phyloP scores from a whole-genome alignment of 2,797 vertebrate species.

The Siniperca scherzeri region DNA sequence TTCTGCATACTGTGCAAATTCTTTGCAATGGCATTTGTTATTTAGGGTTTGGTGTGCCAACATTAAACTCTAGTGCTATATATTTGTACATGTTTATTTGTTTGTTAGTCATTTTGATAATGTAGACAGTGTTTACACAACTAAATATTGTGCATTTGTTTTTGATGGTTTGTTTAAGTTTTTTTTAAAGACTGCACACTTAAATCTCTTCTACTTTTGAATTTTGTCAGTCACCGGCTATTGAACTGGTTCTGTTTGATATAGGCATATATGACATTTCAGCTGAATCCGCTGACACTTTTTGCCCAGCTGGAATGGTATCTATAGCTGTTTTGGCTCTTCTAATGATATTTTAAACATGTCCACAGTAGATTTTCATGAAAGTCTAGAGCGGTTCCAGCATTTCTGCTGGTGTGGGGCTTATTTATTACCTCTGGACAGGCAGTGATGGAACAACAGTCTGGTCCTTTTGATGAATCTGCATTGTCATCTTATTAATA shows the following conservation, averaged over 20 bases:
- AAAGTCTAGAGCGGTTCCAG: slow-evolving; percentile 51
- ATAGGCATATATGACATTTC: too few relatives aligned
- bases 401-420: slow-evolving; percentile 51
- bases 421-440: slow-evolving; percentile 73
- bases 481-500: slow-evolving; percentile 84
- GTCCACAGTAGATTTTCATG: slow-evolving; percentile 55
- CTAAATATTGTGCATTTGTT: not conserved
- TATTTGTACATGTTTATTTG: not conserved
- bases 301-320: slow-evolving; percentile 32
- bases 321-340: slow-evolving; percentile 34
- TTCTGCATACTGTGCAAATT: slow-evolving; percentile 21
- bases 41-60: not conserved
- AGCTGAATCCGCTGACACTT: slow-evolving; percentile 30
- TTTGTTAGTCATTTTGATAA: not conserved
- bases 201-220: slow-evolving; percentile 13
- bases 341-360: slow-evolving; percentile 71
- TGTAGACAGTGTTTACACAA: not conserved
- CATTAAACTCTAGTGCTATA: not conserved
- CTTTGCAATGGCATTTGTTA: slow-evolving; percentile 1
- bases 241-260: slow-evolving; percentile 28
- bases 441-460: slow-evolving; percentile 78
- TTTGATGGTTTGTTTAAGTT: not conserved
- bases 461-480: slow-evolving; percentile 79
- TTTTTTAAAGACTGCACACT: not conserved
- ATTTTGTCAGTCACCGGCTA: slow-evolving; percentile 13